Evolutionary conservation across 2,888 invertebrate species (phyloP).

Genomic region (Drosophila helvetica): DNA sequence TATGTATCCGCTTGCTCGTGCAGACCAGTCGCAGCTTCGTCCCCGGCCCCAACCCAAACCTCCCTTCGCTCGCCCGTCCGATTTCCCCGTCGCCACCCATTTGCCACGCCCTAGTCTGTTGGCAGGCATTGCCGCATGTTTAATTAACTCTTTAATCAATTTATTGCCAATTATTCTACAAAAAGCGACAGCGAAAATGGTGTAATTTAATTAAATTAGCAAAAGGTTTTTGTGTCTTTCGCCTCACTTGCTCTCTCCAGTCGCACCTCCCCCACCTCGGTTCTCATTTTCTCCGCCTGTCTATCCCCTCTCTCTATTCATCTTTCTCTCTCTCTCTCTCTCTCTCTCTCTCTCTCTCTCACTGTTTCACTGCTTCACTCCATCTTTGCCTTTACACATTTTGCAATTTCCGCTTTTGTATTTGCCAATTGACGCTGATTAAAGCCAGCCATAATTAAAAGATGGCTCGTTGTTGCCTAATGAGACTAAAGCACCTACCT

Average conservation of each 20-base stretch:
- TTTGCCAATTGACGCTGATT: constrained; percentile 74
- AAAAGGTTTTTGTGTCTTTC: constrained; percentile 72
- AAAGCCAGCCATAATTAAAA: constrained; percentile 74
- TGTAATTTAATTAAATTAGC: constrained; percentile 78
- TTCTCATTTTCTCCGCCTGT: background rate
- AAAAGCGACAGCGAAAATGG: constrained; percentile 74
- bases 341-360: background rate
- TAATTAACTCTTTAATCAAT: constrained; percentile 78
- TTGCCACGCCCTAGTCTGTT: background rate
- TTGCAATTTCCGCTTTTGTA: constrained; percentile 71
- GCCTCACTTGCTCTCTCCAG: background rate
- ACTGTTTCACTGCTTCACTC: too few species aligned
- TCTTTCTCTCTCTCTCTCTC: background rate
- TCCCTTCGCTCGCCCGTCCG: too few species aligned
- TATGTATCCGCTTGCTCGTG: constrained; percentile 50
- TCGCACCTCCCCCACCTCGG: background rate
- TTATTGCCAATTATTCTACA: constrained; percentile 77
- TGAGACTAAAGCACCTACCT: constrained; percentile 39
- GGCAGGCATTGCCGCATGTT: constrained; percentile 56
- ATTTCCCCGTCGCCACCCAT: too few species aligned
- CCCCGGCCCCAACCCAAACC: too few species aligned
- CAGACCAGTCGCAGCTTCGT: too few species aligned
- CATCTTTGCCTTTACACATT: constrained; percentile 40
- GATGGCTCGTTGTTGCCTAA: constrained; percentile 57
- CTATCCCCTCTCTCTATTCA: background rate